Conservation (phyloP, 2,888 invertebrate species). For the Leptopilina syphax region DNA sequence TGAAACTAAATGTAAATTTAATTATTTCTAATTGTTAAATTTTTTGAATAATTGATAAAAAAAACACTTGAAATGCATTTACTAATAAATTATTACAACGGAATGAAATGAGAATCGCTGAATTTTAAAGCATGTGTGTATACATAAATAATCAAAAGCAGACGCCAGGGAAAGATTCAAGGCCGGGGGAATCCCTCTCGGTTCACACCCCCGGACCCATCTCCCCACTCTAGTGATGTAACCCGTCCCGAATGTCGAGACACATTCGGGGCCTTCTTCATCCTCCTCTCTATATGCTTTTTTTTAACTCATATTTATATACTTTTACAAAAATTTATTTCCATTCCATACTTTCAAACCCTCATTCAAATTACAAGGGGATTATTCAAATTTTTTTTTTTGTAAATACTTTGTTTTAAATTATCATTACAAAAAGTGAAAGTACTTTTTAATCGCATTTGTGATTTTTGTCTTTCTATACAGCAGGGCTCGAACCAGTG, state of each 20-base stretch:
- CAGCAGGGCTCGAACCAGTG: too few species aligned
- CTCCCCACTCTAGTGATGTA: conserved; percentile 48
- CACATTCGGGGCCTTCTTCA: neutral
- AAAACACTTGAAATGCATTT: neutral
- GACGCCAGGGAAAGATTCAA: conserved; percentile 61
- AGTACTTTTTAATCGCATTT: too few species aligned
- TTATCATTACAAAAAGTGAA: too few species aligned
- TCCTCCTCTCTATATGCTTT: neutral
- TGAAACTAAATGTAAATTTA: too few species aligned
- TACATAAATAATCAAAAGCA: conserved; percentile 55
- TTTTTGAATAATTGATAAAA: neutral
- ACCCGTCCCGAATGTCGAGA: conserved; percentile 42
- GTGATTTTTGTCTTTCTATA: too few species aligned
- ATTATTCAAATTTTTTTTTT: too few species aligned
- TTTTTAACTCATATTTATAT: neutral
- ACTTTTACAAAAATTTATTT: neutral
- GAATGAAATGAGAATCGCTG: conserved; percentile 58
- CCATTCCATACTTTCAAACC: neutral
- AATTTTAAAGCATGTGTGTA: conserved; percentile 46
- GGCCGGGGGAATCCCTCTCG: conserved; percentile 68
- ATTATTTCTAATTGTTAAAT: too few species aligned
- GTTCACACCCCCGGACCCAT: conserved; percentile 55
- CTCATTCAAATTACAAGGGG: too few species aligned
- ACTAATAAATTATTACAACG: neutral
- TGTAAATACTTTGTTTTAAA: too few species aligned